phyloP scores from a whole-genome alignment of 2,797 vertebrate genomes.

The Babyrousa celebensis region DNA sequence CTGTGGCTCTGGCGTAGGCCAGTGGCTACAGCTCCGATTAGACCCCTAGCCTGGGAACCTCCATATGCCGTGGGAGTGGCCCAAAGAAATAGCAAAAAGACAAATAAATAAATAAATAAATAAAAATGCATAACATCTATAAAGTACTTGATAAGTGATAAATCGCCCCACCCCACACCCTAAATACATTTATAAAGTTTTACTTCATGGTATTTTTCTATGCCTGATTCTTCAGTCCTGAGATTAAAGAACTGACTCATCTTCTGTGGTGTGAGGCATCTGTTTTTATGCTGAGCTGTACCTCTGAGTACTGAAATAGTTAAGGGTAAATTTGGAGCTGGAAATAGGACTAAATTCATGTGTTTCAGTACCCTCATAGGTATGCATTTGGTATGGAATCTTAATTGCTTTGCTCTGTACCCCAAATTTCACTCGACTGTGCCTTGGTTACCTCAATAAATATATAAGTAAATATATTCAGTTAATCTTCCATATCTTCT shows the following conservation, averaged over 20 bases:
- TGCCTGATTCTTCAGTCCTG: slow-evolving; percentile 4
- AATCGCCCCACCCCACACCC: background rate
- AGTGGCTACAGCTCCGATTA: too few species aligned
- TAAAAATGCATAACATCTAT: background rate
- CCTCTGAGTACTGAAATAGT: background rate
- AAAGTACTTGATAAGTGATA: slow-evolving; percentile 43
- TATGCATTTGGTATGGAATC: background rate
- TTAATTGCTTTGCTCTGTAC: slow-evolving; percentile 24
- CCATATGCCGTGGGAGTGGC: too few species aligned
- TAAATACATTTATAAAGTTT: slow-evolving; percentile 43
- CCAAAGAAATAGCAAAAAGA: too few species aligned
- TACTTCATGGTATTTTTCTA: slow-evolving; percentile 56
- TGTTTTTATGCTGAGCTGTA: background rate
- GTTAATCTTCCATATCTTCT: slow-evolving; percentile 44
- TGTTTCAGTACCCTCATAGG: background rate
- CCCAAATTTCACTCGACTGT: slow-evolving; percentile 5
- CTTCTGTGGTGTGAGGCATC: background rate
- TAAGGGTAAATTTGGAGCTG: background rate
- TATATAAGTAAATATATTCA: slow-evolving; percentile 3
- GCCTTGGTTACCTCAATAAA: background rate
- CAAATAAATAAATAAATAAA: too few species aligned
- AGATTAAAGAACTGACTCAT: slow-evolving; percentile 40
- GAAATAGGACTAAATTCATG: background rate
- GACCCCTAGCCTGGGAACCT: too few species aligned
- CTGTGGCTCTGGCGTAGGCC: too few species aligned